Conservation (phyloP, 2,113 vertebrate species). For the Chloropsis cyanopogon region DNA sequence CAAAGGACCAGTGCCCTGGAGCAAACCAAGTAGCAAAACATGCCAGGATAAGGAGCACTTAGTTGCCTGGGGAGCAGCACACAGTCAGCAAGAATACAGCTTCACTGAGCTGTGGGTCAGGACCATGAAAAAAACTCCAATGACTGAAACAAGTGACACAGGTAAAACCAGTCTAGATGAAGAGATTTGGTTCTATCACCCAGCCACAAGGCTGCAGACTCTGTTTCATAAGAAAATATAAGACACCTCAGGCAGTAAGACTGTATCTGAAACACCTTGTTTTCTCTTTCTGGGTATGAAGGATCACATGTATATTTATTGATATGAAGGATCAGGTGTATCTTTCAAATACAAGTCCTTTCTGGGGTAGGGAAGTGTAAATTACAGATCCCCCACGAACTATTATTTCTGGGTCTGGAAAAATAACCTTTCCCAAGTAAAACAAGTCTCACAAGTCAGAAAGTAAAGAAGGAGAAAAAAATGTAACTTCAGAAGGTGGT, state of each 20-base stretch:
- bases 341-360: background rate
- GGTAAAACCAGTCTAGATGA: background rate
- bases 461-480: background rate
- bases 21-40: background rate
- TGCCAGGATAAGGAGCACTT: background rate
- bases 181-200: background rate
- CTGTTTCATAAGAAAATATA: background rate
- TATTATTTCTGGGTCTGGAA: background rate
- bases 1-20: background rate
- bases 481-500: accelerated
- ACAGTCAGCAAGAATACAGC: background rate
- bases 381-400: background rate
- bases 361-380: background rate
- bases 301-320: background rate
- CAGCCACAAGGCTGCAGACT: background rate
- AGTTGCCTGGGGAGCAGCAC: background rate
- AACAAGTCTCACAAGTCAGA: background rate
- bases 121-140: background rate
- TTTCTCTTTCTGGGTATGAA: background rate
- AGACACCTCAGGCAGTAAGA: background rate
- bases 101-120: background rate
- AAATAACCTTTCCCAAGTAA: background rate
- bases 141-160: background rate
- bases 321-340: background rate
- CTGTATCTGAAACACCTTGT: background rate